Percentiles rank a stretch among this genome's conserved stretches.
Evolutionary conservation across 2,888 invertebrate genomes (phyloP).

Genomic region (Netelia fuscicornis): DNA sequence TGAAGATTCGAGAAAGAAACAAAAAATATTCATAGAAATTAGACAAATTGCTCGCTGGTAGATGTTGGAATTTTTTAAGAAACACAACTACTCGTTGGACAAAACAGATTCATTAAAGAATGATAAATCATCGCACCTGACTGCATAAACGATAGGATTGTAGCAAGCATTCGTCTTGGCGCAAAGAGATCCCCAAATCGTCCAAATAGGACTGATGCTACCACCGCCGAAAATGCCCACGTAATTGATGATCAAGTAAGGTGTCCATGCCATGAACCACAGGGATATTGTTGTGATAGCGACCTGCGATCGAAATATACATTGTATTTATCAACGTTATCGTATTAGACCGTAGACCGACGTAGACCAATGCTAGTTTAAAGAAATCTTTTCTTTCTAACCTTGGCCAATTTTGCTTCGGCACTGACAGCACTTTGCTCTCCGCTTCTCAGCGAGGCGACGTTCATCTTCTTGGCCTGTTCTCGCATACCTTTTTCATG

Average conservation of each 20-base stretch:
- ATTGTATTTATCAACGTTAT: not conserved
- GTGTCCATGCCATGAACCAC: constrained; percentile 90
- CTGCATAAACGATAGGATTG: constrained; percentile 87
- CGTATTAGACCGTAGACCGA: not conserved
- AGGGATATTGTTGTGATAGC: constrained; percentile 88
- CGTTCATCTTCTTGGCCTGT: constrained; percentile 97
- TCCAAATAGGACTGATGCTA: constrained; percentile 91
- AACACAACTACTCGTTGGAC: not conserved
- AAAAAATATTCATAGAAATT: not conserved
- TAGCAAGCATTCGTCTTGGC: constrained; percentile 87
- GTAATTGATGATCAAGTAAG: constrained; percentile 91
- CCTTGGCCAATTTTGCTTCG: constrained; percentile 87
- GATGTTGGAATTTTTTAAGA: not conserved
- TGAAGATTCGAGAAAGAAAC: constrained; percentile 75
- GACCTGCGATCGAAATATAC: constrained; percentile 79
- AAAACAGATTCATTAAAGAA: not conserved
- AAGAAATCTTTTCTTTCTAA: constrained; percentile 68
- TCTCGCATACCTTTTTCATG: constrained; percentile 90
- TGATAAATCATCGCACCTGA: constrained; percentile 81
- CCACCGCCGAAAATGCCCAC: constrained; percentile 91
- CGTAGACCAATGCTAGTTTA: not conserved
- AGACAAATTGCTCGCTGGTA: too few relatives aligned
- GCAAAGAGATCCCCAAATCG: constrained; percentile 96
- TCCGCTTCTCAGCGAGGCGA: constrained; percentile 86
- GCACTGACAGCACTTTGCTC: constrained; percentile 86